These are phyloP conservation scores for Tipula confusa DNA, from an alignment of 2,888 invertebrate species.

Conservation along the genomic window DNA sequence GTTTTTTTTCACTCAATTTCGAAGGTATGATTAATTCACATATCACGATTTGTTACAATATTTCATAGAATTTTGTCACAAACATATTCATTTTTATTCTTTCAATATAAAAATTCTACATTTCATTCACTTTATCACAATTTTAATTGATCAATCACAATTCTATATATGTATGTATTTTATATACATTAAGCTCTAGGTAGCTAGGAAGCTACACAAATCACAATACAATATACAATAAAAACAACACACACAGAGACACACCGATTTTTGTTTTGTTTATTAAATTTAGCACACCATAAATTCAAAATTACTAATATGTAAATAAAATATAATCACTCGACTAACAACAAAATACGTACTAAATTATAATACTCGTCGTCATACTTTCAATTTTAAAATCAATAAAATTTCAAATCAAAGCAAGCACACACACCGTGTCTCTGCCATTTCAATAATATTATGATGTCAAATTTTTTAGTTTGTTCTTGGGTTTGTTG, in stretches of 20 bases:
- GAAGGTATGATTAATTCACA: not conserved
- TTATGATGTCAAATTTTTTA: not conserved
- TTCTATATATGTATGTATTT: no score
- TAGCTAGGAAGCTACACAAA: no score
- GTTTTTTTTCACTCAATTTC: not conserved
- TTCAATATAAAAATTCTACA: not conserved
- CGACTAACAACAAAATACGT: not conserved
- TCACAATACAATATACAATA: not conserved
- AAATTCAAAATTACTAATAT: not conserved
- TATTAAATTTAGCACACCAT: not conserved
- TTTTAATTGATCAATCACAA: not conserved
- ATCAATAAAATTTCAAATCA: constrained; percentile 20
- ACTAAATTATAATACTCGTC: no score
- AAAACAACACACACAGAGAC: not conserved
- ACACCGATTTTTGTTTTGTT: not conserved
- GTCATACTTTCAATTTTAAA: not conserved
- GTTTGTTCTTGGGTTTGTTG: not conserved
- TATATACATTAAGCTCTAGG: no score
- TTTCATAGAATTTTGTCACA: not conserved
- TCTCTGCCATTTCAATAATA: no score
- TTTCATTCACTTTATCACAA: not conserved
- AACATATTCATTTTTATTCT: not conserved
- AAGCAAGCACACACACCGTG: not conserved
- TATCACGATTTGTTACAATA: not conserved
- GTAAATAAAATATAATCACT: not conserved